Conservation (phyloP, 1,140 invertebrate genomes). For the Armadillidium nasatum region DNA sequence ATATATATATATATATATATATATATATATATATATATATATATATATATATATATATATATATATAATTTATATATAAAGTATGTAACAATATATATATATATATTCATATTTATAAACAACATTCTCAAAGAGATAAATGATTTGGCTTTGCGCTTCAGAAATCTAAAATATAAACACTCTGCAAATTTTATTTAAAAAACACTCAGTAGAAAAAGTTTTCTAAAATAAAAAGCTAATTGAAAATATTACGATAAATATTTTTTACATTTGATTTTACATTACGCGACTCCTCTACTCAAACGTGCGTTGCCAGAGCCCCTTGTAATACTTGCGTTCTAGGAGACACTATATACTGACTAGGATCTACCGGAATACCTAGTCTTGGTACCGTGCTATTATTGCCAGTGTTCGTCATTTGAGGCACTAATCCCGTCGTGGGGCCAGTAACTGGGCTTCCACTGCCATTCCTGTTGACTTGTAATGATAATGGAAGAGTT, state of each 20-base stretch:
- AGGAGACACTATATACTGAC: slow-evolving; percentile 44
- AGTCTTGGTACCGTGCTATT: slow-evolving; percentile 28
- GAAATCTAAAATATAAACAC: background rate
- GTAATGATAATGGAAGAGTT: slow-evolving; percentile 33
- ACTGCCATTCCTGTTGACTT: slow-evolving; percentile 31
- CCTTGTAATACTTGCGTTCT: slow-evolving; percentile 42
- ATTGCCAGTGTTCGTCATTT: slow-evolving; percentile 23
- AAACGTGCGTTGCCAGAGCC: slow-evolving; percentile 43
- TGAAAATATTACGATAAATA: background rate
- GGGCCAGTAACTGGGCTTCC: slow-evolving; percentile 21
- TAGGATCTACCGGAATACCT: slow-evolving; percentile 41
- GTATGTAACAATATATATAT: background rate
- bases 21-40: slow-evolving; percentile 14
- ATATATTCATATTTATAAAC: background rate
- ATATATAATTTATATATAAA: slow-evolving; percentile 2
- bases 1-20: slow-evolving; percentile 5
- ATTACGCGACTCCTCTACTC: background rate
- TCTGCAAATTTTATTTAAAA: background rate
- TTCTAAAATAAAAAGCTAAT: background rate
- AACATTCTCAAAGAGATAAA: background rate
- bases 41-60: slow-evolving; percentile 7
- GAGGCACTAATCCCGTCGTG: slow-evolving; percentile 27
- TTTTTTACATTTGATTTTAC: background rate
- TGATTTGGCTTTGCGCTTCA: background rate
- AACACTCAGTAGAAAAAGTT: background rate